These are phyloP conservation scores for Gymnothorax reevesii DNA, from an alignment of 2,797 vertebrate genomes.

Conservation along the genomic window DNA sequence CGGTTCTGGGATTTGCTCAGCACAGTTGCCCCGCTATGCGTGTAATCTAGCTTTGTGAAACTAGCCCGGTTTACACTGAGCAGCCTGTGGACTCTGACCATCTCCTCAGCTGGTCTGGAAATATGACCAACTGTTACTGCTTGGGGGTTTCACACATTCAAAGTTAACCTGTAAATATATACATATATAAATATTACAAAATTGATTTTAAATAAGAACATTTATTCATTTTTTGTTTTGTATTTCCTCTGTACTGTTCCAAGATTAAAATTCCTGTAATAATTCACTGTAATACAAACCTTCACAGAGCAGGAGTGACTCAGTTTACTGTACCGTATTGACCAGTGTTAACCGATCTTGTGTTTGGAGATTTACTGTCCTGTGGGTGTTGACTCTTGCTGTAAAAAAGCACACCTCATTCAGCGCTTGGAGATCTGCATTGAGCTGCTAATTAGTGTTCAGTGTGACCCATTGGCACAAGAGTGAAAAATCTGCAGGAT, in stretches of 20 bases:
- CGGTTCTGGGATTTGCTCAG: no score
- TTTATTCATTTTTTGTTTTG: neutral
- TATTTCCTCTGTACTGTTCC: neutral
- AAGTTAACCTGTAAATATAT: constrained; percentile 13
- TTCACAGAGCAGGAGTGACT: neutral
- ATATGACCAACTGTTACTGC: neutral
- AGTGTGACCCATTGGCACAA: no score
- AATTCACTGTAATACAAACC: neutral
- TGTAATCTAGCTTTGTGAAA: no score
- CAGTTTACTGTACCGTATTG: neutral
- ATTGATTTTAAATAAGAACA: constrained; percentile 5
- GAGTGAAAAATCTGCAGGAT: no score
- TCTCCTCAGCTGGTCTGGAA: neutral
- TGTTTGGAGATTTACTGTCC: neutral
- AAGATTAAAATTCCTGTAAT: neutral
- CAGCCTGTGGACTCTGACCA: no score
- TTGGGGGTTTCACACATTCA: neutral
- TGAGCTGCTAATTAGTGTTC: no score
- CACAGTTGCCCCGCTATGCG: no score
- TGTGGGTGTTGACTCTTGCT: neutral
- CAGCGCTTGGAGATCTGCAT: no score
- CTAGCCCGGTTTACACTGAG: neutral
- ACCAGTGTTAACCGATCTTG: no score
- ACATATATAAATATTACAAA: neutral
- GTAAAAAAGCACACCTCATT: no score